Evolutionary conservation across 2,888 invertebrate genomes (phyloP), one percentile per base, ranked within the genome.

Genomic region (Teleiodes luculella): DNA sequence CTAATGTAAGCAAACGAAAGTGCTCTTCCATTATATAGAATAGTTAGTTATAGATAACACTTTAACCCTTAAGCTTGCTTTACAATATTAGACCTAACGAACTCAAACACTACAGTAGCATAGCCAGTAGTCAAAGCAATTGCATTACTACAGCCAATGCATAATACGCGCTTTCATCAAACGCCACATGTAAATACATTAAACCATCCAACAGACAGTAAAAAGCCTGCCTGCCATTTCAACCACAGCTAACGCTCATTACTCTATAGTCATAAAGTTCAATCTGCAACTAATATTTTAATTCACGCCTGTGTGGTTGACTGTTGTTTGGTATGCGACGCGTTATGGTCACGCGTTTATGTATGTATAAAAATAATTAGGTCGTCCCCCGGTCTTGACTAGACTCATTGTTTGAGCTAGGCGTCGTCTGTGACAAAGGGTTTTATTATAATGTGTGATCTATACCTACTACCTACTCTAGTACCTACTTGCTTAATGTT

Each of bases 321-420:
- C n/a, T n/a, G 6, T 24, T 41, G 39, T 41, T 18, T 18, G 39
- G 20, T 20, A 41, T 41, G 20, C 39, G 39, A 10, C 20, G 11
- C 39, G 11, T 18, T 11, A 24, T 24, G 6, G 6, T 18, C 10
- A 41, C 18, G 20, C 39, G 39, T 39, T 6, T 5, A 14, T 3
- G 16, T 20, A 43, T 43, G 6, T 43, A 28, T 43, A 28, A 43
- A 43, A 43, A 13, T 43, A 43, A 43, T 43, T 43, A 43, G 43
- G 43, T 43, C 43, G 43, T 28, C 43, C 28, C 13, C 43, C 43
- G 24, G 43, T 28, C 43, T 43, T 13, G 43, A 43, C 43, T 43
- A 43, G 43, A n/a, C 28, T 28, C 28, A 43, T 43, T 43, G 43
- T 43, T 28, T 43, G 28, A 24, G 43, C 39, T 43, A 28, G 20